A percentile compares a stretch with the other conserved stretches of the same genome.
These are phyloP conservation scores for Myiotriccus ornatus DNA, from an alignment of 2,797 vertebrate genomes.

Conservation along the genomic window DNA sequence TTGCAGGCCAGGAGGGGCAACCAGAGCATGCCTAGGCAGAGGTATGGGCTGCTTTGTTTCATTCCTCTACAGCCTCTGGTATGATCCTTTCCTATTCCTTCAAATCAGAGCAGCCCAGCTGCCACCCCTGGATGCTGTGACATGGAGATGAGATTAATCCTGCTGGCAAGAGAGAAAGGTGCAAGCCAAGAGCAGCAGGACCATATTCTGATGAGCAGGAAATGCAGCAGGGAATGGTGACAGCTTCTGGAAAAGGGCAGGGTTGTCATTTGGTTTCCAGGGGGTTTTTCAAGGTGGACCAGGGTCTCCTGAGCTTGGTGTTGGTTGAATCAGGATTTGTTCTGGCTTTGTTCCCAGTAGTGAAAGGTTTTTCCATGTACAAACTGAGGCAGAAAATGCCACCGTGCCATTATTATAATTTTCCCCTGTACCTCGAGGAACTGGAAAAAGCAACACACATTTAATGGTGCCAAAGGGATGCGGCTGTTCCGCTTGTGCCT, in stretches of 20 bases:
- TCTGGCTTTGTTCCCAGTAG: not conserved
- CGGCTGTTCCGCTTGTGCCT: not conserved
- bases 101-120: rapidly evolving
- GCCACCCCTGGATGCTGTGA: not conserved
- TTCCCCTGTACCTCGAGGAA: not conserved
- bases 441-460: not conserved
- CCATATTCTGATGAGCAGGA: not conserved
- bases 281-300: not conserved
- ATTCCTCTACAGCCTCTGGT: not conserved
- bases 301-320: not conserved
- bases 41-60: not conserved
- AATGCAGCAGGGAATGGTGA: not conserved
- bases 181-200: not conserved
- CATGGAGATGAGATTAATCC: not conserved
- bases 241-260: constrained; percentile 1
- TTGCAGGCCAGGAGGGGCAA: not conserved
- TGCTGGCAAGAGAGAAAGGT: not conserved
- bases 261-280: not conserved
- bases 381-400: constrained; percentile 10
- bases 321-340: constrained; percentile 1
- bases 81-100: not conserved
- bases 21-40: not conserved
- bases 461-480: constrained; percentile 15
- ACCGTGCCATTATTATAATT: not conserved
- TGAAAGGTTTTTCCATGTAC: not conserved